These are phyloP conservation scores for Cyprinodon tularosa DNA, from an alignment of 2,113 vertebrate genomes.

Conservation along the genomic window DNA sequence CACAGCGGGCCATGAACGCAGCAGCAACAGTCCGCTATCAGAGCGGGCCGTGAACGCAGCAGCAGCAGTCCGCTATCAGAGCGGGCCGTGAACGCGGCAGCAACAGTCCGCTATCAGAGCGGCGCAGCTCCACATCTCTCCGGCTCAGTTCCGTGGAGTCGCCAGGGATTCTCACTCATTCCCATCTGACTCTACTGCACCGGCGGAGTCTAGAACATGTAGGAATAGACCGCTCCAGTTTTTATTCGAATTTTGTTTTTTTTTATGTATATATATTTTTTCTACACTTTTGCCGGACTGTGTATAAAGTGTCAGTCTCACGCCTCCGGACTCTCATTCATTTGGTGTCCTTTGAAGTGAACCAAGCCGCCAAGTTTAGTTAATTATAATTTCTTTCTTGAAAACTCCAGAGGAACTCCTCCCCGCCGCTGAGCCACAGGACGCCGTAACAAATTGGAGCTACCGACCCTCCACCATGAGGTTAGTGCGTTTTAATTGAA, in stretches of 20 bases:
- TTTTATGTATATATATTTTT: slow-evolving; percentile 33
- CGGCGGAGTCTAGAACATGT: slow-evolving; percentile 64
- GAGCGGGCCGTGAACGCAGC: slow-evolving; percentile 18
- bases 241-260: slow-evolving; percentile 31
- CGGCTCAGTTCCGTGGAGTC: slow-evolving; percentile 12
- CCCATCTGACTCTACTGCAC: slow-evolving; percentile 9
- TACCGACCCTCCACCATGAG: slow-evolving; percentile 70
- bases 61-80: neutral
- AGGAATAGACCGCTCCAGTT: slow-evolving; percentile 38
- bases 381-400: neutral
- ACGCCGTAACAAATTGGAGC: slow-evolving; percentile 18
- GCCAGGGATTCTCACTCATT: neutral
- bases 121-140: slow-evolving; percentile 64
- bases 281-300: slow-evolving; percentile 57
- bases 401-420: slow-evolving; percentile 44
- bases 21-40: too few relatives aligned
- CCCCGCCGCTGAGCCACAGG: neutral
- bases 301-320: slow-evolving; percentile 42
- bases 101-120: slow-evolving; percentile 49
- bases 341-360: slow-evolving; percentile 41
- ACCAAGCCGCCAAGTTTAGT: slow-evolving; percentile 63
- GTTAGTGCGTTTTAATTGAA: slow-evolving; percentile 57
- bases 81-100: too few relatives aligned
- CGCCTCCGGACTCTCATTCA: slow-evolving; percentile 55
- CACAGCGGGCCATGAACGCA: too few relatives aligned